phyloP scores from a whole-genome alignment of 1,140 invertebrate species.

The Planococcus citri region DNA sequence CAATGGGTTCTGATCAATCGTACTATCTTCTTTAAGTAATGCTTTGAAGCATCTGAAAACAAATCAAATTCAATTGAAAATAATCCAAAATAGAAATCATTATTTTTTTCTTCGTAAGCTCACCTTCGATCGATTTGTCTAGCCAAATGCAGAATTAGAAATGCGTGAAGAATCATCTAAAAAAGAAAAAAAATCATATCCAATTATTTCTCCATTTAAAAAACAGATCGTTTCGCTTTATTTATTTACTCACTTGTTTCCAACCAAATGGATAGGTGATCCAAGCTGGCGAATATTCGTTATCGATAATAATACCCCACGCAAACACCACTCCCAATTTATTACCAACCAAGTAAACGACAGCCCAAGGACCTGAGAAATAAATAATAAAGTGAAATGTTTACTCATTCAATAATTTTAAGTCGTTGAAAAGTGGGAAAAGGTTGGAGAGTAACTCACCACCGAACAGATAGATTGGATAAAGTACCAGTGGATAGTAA shows the following conservation, averaged over 20 bases:
- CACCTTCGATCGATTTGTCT: not conserved
- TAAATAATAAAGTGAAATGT: too few species aligned
- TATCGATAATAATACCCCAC: not conserved
- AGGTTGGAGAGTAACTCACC: slow-evolving; percentile 39
- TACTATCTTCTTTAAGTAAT: not conserved
- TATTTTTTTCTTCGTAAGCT: not conserved
- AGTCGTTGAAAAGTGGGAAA: not conserved
- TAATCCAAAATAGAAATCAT: not conserved
- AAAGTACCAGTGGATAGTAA: slow-evolving; percentile 59
- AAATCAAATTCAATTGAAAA: not conserved
- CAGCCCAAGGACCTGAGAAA: not conserved
- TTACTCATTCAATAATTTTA: not conserved
- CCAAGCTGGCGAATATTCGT: not conserved
- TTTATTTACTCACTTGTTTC: not conserved
- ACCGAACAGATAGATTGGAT: slow-evolving; percentile 51
- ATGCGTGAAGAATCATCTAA: not conserved
- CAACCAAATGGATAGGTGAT: slow-evolving; percentile 1
- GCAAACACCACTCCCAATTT: not conserved
- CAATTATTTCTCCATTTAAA: too few species aligned
- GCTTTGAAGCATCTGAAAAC: not conserved
- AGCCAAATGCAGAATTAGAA: not conserved
- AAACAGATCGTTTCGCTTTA: not conserved
- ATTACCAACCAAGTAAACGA: not conserved
- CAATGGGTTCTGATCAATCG: not conserved
- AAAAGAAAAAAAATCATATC: too few species aligned